Conservation (phyloP, 2,888 invertebrate genomes). For the Thelaira solivaga region DNA sequence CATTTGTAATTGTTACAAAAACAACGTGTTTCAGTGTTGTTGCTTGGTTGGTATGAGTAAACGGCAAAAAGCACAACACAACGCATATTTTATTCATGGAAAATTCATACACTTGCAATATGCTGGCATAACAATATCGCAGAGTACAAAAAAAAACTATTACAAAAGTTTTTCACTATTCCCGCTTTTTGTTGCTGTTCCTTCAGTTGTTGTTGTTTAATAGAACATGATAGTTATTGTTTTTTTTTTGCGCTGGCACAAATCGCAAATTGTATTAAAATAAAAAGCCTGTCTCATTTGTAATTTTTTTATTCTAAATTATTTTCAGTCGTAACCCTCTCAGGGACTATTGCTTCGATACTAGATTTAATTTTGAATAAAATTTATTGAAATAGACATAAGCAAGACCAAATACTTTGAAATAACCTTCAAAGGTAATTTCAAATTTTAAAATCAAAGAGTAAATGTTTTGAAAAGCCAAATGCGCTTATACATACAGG, state of each 20-base stretch:
- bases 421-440: too few species aligned
- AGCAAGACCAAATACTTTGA: too few species aligned
- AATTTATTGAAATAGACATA: too few species aligned
- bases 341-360: too few species aligned
- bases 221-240: background rate
- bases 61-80: constrained; percentile 43
- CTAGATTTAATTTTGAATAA: too few species aligned
- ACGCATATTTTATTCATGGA: constrained; percentile 21
- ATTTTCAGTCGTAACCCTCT: too few species aligned
- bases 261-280: background rate
- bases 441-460: too few species aligned
- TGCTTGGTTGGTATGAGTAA: constrained; percentile 6
- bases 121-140: constrained; percentile 7
- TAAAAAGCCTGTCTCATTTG: background rate
- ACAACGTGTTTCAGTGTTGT: constrained; percentile 13
- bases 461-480: too few species aligned
- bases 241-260: background rate
- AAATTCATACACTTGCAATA: constrained; percentile 29
- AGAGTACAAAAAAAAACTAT: background rate
- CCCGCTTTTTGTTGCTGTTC: constrained; percentile 31
- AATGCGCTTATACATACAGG: too few species aligned
- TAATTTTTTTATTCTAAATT: background rate
- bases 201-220: background rate
- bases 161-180: constrained; percentile 32
- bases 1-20: constrained; percentile 43